A percentile compares a stretch with the other conserved stretches of the same genome.
phyloP scores from a whole-genome alignment of 92 coral and sea anemone genomes.

The Chrysogorgia sp. region DNA sequence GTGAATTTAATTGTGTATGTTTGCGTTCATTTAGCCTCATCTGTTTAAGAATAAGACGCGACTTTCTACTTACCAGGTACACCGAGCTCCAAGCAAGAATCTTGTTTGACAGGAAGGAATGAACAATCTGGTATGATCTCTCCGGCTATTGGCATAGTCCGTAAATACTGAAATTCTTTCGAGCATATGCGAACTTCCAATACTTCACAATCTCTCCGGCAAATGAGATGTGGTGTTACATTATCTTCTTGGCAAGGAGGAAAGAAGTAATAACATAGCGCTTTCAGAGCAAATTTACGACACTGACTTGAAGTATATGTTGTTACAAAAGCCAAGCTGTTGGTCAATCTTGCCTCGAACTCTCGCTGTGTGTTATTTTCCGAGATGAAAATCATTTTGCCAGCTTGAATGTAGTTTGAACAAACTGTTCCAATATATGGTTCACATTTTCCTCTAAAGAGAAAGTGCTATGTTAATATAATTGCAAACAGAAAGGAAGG shows the following conservation, averaged over 20 bases:
- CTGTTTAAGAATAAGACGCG: too few relatives aligned
- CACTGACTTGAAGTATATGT: conserved; percentile 59
- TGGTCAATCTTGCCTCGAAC: conserved; percentile 42
- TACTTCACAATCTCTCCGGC: conserved; percentile 83
- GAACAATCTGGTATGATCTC: conserved; percentile 74
- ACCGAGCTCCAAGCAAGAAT: conserved; percentile 64
- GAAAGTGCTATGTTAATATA: background rate
- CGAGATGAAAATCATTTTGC: conserved; percentile 52
- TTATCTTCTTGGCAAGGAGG: conserved; percentile 68
- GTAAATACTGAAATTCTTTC: conserved; percentile 74
- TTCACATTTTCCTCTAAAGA: conserved; percentile 65
- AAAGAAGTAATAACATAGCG: conserved; percentile 81
- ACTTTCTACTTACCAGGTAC: conserved; percentile 52
- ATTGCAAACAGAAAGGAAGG: background rate
- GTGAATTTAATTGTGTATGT: too few relatives aligned
- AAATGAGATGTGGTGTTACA: conserved; percentile 60
- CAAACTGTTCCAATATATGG: conserved; percentile 71
- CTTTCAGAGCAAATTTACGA: conserved; percentile 63
- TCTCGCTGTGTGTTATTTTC: conserved; percentile 60
- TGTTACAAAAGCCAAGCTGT: conserved; percentile 48
- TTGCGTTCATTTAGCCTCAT: too few relatives aligned
- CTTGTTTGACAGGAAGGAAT: conserved; percentile 56
- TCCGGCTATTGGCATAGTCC: conserved; percentile 55
- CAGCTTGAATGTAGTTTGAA: conserved; percentile 48
- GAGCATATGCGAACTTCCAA: conserved; percentile 78